phyloP scores from a whole-genome alignment of 2,113 vertebrate species.

The Periophthalmodon schlosseri region DNA sequence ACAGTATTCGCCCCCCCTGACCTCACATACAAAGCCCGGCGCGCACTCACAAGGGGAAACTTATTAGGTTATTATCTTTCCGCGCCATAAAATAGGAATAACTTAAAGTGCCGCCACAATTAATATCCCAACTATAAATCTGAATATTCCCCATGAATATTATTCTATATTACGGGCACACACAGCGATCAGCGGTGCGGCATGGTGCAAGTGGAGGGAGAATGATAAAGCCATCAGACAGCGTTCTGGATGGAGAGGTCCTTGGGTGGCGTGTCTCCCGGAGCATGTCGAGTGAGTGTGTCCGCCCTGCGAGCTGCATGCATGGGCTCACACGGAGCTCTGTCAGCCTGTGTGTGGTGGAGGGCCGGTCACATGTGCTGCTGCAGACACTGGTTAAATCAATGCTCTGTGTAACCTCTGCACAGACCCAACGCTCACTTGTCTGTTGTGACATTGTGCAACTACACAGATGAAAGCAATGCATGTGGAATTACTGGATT shows the following conservation, averaged over 20 bases:
- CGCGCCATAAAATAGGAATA: constrained; percentile 82
- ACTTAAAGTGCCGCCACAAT: constrained; percentile 77
- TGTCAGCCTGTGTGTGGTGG: constrained; percentile 79
- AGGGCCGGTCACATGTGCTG: constrained; percentile 70
- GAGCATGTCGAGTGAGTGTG: constrained; percentile 68
- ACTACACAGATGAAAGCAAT: constrained; percentile 7
- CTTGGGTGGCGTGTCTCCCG: constrained; percentile 65
- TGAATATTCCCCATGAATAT: constrained; percentile 79
- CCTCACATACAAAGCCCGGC: constrained; percentile 43
- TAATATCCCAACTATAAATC: constrained; percentile 82
- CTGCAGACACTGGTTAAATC: constrained; percentile 87
- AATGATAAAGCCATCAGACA: constrained; percentile 78
- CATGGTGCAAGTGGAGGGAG: constrained; percentile 62
- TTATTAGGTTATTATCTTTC: constrained; percentile 85
- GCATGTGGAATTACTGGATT: neutral
- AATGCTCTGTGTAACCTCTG: constrained; percentile 81
- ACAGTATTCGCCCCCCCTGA: constrained; percentile 64
- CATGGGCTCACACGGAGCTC: constrained; percentile 83
- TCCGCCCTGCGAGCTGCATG: constrained; percentile 87
- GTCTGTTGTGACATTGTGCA: constrained; percentile 61
- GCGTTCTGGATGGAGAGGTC: constrained; percentile 77
- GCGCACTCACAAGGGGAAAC: constrained; percentile 60
- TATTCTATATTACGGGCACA: constrained; percentile 72
- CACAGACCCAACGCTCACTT: constrained; percentile 55
- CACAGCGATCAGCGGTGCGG: constrained; percentile 35